These are phyloP conservation scores for Drosophila fulvimacula DNA, from an alignment of 2,888 invertebrate genomes.

Conservation along the genomic window DNA sequence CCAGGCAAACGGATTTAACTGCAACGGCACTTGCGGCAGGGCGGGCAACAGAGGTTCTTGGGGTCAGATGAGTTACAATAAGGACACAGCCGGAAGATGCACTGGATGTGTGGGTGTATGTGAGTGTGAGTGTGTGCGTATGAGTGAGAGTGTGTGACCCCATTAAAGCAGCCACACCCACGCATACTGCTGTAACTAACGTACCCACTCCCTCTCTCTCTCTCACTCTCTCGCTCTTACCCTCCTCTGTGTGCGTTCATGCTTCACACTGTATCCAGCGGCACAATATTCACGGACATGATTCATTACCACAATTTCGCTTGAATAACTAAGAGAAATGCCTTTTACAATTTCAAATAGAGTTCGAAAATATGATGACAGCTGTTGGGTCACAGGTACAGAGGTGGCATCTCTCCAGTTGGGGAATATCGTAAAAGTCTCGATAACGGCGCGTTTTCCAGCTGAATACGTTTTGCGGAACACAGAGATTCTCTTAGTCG, in stretches of 20 bases:
- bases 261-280: conserved; percentile 14
- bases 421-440: neutral
- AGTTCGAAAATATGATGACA: neutral
- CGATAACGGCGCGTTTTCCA: neutral
- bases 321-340: conserved; percentile 23
- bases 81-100: conserved; percentile 17
- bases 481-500: neutral
- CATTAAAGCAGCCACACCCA: conserved; percentile 46
- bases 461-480: conserved; percentile 17
- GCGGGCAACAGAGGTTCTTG: neutral
- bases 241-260: neutral
- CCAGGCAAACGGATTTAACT: conserved; percentile 63
- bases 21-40: conserved; percentile 15
- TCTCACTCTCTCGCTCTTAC: neutral
- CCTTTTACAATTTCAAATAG: neutral
- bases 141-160: conserved; percentile 44
- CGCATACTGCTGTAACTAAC: conserved; percentile 5
- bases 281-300: conserved; percentile 52
- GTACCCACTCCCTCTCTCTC: neutral
- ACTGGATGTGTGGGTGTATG: neutral
- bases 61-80: conserved; percentile 28
- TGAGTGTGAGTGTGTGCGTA: conserved; percentile 34
- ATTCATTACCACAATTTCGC: conserved; percentile 57
- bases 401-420: neutral
- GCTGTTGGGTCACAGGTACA: neutral